Conservation (phyloP, 1,140 invertebrate genomes). For the Hestina assimilis region DNA sequence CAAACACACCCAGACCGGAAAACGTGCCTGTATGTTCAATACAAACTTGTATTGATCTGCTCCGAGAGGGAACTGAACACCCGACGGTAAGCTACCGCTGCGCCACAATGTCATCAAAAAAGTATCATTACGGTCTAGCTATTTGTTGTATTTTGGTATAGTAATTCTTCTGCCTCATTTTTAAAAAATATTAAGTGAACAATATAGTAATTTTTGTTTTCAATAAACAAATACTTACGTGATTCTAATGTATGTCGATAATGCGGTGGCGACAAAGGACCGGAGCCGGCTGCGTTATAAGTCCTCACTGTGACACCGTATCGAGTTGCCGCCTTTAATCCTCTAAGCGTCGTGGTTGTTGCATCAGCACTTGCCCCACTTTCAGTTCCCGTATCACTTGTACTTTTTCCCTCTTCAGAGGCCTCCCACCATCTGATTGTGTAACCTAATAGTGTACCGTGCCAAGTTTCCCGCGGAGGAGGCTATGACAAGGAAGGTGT, state of each 20-base stretch:
- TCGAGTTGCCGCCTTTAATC: conserved; percentile 88
- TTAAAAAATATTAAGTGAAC: no score
- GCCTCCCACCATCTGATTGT: conserved; percentile 83
- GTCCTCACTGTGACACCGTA: conserved; percentile 91
- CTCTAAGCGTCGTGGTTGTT: conserved; percentile 83
- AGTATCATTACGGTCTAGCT: no score
- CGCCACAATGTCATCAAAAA: no score
- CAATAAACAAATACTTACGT: conserved; percentile 72
- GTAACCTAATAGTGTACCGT: conserved; percentile 90
- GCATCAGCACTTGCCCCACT: conserved; percentile 66
- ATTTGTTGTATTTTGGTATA: no score
- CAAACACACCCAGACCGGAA: no score
- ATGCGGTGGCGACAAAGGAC: conserved; percentile 87
- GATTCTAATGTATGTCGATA: conserved; percentile 92
- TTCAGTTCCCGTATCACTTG: conserved; percentile 74
- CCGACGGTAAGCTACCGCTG: no score
- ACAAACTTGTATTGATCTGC: no score
- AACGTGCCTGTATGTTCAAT: no score
- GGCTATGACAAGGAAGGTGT: conserved; percentile 55
- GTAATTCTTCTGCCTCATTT: no score
- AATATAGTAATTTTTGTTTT: no score
- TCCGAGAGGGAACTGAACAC: no score
- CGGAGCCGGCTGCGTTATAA: conserved; percentile 91
- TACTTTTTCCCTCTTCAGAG: conserved; percentile 54
- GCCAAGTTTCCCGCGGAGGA: conserved; percentile 86